These are phyloP conservation scores for Echinops telfairi DNA, from an alignment of 2,113 vertebrate species.

Conservation along the genomic window DNA sequence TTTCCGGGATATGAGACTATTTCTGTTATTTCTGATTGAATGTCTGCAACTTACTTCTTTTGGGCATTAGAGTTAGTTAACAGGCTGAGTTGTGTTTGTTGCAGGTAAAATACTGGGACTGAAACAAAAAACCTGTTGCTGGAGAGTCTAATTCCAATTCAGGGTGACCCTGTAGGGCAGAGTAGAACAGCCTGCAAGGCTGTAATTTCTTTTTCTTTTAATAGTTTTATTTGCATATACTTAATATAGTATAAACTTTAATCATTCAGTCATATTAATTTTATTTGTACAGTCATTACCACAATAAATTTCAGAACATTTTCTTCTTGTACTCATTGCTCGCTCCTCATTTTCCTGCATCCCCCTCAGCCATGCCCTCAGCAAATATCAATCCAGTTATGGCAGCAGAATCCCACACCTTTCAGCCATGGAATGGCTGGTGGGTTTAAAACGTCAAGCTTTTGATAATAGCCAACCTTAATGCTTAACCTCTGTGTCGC, in stretches of 20 bases:
- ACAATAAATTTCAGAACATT: too few species aligned
- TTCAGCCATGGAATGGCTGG: not conserved
- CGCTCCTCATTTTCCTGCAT: too few species aligned
- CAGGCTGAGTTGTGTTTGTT: slow-evolving; percentile 1
- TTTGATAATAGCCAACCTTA: not conserved
- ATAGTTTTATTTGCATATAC: too few species aligned
- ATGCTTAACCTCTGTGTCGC: not conserved
- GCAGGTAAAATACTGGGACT: not conserved
- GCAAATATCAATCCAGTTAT: not conserved
- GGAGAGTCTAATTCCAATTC: not conserved
- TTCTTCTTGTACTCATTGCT: too few species aligned
- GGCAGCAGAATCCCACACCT: not conserved
- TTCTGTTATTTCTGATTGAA: not conserved
- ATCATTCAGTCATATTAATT: too few species aligned
- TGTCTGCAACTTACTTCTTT: slow-evolving; percentile 6
- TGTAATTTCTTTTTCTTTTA: not conserved
- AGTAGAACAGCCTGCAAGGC: not conserved
- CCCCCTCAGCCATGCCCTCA: too few species aligned
- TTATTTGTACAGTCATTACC: too few species aligned
- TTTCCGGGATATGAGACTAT: not conserved
- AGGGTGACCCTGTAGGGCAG: not conserved
- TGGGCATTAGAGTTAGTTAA: slow-evolving; percentile 7
- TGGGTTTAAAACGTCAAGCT: not conserved
- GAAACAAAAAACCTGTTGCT: not conserved
- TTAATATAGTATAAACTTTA: too few species aligned